A percentile compares a stretch with the other conserved stretches of the same genome.
These are phyloP conservation scores for Bubo blakistoni DNA, from an alignment of 2,113 vertebrate species.

Conservation along the genomic window DNA sequence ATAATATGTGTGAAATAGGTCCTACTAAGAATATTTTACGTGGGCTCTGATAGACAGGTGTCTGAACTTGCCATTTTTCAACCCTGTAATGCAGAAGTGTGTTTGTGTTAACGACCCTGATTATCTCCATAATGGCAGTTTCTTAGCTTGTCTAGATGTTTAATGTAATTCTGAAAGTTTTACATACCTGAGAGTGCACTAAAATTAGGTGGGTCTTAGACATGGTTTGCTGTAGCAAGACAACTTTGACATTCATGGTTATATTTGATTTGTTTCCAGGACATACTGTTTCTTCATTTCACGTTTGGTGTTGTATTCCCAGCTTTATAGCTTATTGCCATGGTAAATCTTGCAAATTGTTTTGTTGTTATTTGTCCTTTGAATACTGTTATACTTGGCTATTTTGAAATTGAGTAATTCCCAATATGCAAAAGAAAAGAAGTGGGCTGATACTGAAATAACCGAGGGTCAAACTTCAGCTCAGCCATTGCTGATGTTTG, in stretches of 20 bases:
- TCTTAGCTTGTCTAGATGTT: neutral
- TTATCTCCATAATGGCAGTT: neutral
- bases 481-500: neutral
- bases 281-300: neutral
- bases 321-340: constrained; percentile 8
- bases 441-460: neutral
- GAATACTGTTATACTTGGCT: neutral
- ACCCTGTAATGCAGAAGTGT: neutral
- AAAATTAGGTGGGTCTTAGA: neutral
- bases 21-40: neutral
- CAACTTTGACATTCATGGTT: neutral
- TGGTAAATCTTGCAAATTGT: neutral
- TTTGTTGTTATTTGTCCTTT: neutral
- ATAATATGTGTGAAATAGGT: neutral
- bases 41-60: neutral
- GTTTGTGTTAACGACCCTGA: neutral
- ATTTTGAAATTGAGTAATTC: neutral
- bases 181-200: neutral
- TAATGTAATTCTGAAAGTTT: neutral
- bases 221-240: neutral
- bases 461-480: neutral
- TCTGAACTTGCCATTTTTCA: neutral
- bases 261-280: neutral
- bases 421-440: neutral
- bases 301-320: neutral